Percentiles rank a stretch among this genome's conserved stretches.
Evolutionary conservation across 2,888 invertebrate species (phyloP).

Genomic region (Drosophila histrio): DNA sequence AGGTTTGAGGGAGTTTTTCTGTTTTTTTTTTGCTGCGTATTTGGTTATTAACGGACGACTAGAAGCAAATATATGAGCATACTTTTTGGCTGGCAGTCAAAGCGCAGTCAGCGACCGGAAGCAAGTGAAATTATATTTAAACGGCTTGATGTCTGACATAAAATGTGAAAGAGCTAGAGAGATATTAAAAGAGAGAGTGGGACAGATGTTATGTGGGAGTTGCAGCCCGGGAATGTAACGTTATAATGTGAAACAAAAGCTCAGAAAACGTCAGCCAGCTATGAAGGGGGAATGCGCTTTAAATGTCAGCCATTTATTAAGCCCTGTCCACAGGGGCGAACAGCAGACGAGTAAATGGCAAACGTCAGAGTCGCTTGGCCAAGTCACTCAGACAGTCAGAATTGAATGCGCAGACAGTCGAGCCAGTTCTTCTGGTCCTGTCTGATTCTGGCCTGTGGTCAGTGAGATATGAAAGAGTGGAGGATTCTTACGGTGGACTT

Average conservation of each 20-base stretch:
- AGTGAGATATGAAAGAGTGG: not conserved
- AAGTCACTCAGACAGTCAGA: conserved; percentile 51
- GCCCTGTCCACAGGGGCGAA: conserved; percentile 42
- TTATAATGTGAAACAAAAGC: conserved; percentile 65
- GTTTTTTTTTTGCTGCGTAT: conserved; percentile 29
- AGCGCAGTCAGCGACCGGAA: conserved; percentile 69
- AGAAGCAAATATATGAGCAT: conserved; percentile 67
- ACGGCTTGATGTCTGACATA: conserved; percentile 55
- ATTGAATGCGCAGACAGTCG: conserved; percentile 48
- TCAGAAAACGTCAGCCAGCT: conserved; percentile 55
- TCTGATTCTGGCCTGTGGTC: conserved; percentile 1
- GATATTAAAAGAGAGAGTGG: conserved; percentile 2
- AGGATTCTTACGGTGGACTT: not conserved
- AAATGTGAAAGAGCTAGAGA: not conserved
- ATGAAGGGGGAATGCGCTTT: conserved; percentile 56
- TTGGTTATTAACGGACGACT: conserved; percentile 61
- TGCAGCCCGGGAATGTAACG: conserved; percentile 50
- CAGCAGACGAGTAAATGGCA: conserved; percentile 58
- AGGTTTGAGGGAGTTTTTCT: conserved; percentile 10
- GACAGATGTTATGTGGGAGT: conserved; percentile 34
- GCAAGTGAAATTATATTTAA: conserved; percentile 74
- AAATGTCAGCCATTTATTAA: conserved; percentile 71
- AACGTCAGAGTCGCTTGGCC: conserved; percentile 52
- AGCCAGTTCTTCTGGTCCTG: conserved; percentile 17
- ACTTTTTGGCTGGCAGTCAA: conserved; percentile 65